Percentiles rank a stretch among this genome's conserved stretches.
Evolutionary conservation across 1,140 invertebrate genomes (phyloP).

Genomic region (Drosophila bocki): DNA sequence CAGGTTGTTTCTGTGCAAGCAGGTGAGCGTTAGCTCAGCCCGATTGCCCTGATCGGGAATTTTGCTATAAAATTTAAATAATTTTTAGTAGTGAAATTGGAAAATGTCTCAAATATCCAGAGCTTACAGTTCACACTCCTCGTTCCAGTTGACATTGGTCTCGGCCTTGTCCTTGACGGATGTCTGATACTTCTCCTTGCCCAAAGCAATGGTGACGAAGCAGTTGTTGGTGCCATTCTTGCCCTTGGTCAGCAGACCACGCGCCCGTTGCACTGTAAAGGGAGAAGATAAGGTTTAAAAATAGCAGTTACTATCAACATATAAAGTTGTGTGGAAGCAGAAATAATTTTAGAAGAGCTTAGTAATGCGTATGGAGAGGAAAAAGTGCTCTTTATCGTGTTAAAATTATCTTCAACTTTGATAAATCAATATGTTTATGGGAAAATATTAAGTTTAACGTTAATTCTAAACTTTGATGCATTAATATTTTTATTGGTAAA

Average conservation of each 20-base stretch:
- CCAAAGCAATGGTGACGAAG: constrained; percentile 96
- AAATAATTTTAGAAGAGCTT: background rate
- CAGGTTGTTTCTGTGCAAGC: constrained; percentile 94
- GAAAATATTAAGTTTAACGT: no score
- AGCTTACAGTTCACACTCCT: constrained; percentile 96
- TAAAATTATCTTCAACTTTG: no score
- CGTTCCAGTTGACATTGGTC: constrained; percentile 95
- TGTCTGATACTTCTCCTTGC: constrained; percentile 98
- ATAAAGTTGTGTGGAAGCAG: background rate
- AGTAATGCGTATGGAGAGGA: background rate
- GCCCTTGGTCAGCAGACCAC: constrained; percentile 94
- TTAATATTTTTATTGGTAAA: no score
- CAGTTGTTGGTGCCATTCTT: constrained; percentile 97
- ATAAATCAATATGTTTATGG: no score
- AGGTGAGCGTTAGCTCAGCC: constrained; percentile 93
- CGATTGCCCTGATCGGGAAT: constrained; percentile 95
- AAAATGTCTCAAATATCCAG: no score
- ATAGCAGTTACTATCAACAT: background rate
- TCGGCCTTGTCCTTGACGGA: constrained; percentile 95
- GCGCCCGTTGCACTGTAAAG: constrained; percentile 90
- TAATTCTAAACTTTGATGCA: no score
- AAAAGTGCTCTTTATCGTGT: background rate
- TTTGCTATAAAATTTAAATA: constrained; percentile 85
- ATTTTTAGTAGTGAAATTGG: background rate
- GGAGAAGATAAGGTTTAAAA: background rate